A percentile compares a stretch with the other conserved stretches of the same genome.
Evolutionary conservation across 2,113 vertebrate species (phyloP).

Genomic region (Notarius quadriscutis): DNA sequence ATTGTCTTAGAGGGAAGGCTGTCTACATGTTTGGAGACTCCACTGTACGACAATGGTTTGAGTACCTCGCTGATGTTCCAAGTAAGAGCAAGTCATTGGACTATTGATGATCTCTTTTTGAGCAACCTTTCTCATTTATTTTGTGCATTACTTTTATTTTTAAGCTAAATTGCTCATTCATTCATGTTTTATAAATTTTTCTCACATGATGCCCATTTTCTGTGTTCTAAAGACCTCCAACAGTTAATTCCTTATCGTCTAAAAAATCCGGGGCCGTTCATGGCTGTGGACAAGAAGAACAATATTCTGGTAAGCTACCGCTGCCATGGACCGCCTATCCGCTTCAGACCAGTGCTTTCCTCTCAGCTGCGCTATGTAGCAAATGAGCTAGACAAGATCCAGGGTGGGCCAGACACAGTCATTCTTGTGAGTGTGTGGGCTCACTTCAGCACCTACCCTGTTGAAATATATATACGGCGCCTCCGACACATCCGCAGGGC

Average conservation of each 20-base stretch:
- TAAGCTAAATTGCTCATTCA: not conserved
- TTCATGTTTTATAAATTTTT: not conserved
- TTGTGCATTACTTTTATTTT: too few species aligned
- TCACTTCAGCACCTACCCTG: slow-evolving; percentile 93
- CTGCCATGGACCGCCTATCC: slow-evolving; percentile 93
- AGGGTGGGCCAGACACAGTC: slow-evolving; percentile 85
- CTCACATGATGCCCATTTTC: not conserved
- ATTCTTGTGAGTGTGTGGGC: slow-evolving; percentile 90
- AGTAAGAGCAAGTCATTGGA: slow-evolving; percentile 68
- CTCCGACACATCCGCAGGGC: slow-evolving; percentile 88
- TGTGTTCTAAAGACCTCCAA: slow-evolving; percentile 76
- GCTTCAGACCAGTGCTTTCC: slow-evolving; percentile 83
- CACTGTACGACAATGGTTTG: slow-evolving; percentile 94
- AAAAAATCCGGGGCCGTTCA: slow-evolving; percentile 88
- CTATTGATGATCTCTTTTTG: not conserved
- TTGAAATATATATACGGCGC: slow-evolving; percentile 87
- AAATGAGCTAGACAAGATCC: slow-evolving; percentile 86
- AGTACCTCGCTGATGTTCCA: slow-evolving; percentile 85
- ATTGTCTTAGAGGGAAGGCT: slow-evolving; percentile 86
- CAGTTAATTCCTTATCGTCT: slow-evolving; percentile 87
- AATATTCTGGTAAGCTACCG: slow-evolving; percentile 87
- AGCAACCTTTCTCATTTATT: not conserved
- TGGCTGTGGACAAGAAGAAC: slow-evolving; percentile 86
- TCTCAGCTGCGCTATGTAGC: slow-evolving; percentile 87
- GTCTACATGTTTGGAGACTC: slow-evolving; percentile 93